Conservation (phyloP, 2,113 vertebrate species). For the Tricholaema leucomelas region DNA sequence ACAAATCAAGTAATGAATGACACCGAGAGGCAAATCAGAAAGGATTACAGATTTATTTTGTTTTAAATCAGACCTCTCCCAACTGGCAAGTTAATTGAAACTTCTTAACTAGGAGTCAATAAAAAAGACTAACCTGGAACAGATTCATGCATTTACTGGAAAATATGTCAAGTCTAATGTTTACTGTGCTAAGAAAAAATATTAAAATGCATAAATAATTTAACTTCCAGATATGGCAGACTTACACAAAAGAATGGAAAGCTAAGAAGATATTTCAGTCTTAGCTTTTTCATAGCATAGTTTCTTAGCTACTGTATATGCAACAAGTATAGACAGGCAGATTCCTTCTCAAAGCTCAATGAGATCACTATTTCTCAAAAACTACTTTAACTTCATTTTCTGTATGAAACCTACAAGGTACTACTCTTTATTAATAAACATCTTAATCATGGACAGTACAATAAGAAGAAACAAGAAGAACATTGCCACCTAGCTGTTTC, state of each 20-base stretch:
- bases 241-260: background rate
- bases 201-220: background rate
- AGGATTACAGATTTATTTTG: background rate
- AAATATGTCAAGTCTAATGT: background rate
- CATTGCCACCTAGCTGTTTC: constrained; percentile 70
- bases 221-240: background rate
- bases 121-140: background rate
- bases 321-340: background rate
- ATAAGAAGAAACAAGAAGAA: constrained; percentile 59
- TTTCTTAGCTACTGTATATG: background rate
- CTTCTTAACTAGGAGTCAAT: background rate
- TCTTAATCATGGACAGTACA: constrained; percentile 23
- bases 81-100: background rate
- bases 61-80: background rate
- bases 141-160: background rate
- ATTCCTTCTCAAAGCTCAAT: background rate
- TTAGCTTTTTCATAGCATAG: background rate
- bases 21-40: background rate
- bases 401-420: constrained; percentile 9
- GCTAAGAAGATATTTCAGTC: background rate
- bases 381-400: constrained; percentile 14
- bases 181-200: background rate
- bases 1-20: background rate
- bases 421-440: constrained; percentile 49
- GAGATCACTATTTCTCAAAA: constrained; percentile 30